Conservation (phyloP, 2,888 invertebrate species). For the Rhagium mordax region DNA sequence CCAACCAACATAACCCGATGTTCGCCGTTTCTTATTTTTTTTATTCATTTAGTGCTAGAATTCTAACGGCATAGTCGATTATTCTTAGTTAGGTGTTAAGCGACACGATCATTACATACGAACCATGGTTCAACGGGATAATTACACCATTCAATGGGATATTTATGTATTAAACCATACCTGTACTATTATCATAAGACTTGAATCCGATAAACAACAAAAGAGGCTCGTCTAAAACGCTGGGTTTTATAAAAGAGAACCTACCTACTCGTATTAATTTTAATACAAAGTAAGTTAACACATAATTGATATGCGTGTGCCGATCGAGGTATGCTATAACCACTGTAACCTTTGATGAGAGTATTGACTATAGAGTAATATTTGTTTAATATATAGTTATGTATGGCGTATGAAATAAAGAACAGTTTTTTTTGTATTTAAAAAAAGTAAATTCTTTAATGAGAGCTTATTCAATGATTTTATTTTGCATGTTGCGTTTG, state of each 20-base stretch:
- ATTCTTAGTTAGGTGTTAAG: constrained; percentile 31
- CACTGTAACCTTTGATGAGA: too few relatives aligned
- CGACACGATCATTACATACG: constrained; percentile 32
- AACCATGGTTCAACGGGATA: constrained; percentile 18
- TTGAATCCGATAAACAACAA: constrained; percentile 2
- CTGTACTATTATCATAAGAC: not conserved
- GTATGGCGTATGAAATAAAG: too few relatives aligned
- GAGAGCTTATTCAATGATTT: too few relatives aligned
- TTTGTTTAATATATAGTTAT: too few relatives aligned
- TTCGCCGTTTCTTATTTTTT: constrained; percentile 19
- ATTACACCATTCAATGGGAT: constrained; percentile 19
- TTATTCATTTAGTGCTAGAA: constrained; percentile 6
- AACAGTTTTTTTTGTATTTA: too few relatives aligned
- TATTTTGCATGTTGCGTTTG: too few relatives aligned
- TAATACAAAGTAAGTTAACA: not conserved
- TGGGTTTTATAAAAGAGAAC: not conserved
- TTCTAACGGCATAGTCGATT: constrained; percentile 32
- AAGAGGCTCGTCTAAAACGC: not conserved
- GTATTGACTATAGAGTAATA: too few relatives aligned
- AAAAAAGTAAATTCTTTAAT: too few relatives aligned
- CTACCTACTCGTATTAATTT: not conserved
- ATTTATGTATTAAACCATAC: constrained; percentile 16
- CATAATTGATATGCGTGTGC: not conserved
- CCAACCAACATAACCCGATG: constrained; percentile 8
- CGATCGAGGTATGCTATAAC: too few relatives aligned